Conservation (phyloP, 2,888 invertebrate species). For the Mesochorus sp. region DNA sequence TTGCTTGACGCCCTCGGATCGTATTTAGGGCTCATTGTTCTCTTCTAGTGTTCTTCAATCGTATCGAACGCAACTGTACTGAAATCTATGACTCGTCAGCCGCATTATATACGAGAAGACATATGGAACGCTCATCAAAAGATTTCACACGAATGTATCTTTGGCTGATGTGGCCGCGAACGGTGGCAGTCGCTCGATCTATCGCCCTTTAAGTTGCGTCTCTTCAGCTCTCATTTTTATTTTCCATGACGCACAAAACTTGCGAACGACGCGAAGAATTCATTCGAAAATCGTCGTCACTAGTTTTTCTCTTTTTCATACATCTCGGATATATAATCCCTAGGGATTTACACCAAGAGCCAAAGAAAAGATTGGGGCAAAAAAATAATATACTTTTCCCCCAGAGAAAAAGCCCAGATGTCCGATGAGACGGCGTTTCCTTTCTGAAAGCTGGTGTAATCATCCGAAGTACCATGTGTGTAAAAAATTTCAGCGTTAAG, state of each 20-base stretch:
- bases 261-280: no score
- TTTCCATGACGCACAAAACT: no score
- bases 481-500: no score
- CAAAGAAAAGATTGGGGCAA: neutral
- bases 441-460: constrained; percentile 29
- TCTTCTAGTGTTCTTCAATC: constrained; percentile 36
- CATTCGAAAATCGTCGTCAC: no score
- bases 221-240: no score
- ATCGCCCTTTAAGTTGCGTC: constrained; percentile 19
- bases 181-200: no score
- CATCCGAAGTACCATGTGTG: constrained; percentile 37
- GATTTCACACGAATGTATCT: neutral
- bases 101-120: neutral
- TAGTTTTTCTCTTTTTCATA: no score
- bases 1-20: neutral
- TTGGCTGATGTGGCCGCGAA: no score
- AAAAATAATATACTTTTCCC: neutral
- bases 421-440: constrained; percentile 1
- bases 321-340: neutral
- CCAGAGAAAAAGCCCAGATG: neutral
- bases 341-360: neutral
- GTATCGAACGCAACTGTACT: constrained; percentile 37
- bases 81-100: constrained; percentile 19
- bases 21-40: constrained; percentile 61
- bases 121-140: no score